Conservation (phyloP, 2,888 invertebrate genomes). For the Plusia festucae region DNA sequence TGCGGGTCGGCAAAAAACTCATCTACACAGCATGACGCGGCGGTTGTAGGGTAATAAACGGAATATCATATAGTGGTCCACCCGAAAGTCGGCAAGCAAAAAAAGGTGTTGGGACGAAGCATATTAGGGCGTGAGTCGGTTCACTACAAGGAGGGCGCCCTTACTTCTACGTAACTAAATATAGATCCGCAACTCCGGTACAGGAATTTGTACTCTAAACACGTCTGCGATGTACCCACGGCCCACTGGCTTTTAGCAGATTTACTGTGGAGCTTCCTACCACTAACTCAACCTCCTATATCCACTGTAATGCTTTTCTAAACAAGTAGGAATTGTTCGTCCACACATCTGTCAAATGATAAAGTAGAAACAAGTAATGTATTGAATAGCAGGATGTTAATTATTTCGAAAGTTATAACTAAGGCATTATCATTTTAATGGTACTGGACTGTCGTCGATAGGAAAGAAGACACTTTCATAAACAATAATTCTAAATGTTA, state of each 20-base stretch:
- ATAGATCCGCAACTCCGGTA: conserved; percentile 76
- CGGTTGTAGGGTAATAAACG: conserved; percentile 71
- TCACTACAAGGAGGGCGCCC: conserved; percentile 69
- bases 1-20: conserved; percentile 80
- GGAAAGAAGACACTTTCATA: background rate
- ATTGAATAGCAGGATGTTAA: background rate
- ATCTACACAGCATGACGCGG: conserved; percentile 62
- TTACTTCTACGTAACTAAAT: conserved; percentile 75
- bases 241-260: conserved; percentile 57
- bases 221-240: conserved; percentile 66
- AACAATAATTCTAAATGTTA: background rate
- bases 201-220: conserved; percentile 78
- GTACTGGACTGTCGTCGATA: background rate
- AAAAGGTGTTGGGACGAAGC: conserved; percentile 67
- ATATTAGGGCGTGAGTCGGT: conserved; percentile 65
- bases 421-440: background rate
- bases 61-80: conserved; percentile 75
- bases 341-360: background rate
- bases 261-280: conserved; percentile 48
- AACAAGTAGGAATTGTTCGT: conserved; percentile 18
- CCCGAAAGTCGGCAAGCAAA: conserved; percentile 67
- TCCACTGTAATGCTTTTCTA: conserved; percentile 34
- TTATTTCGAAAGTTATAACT: background rate
- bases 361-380: background rate
- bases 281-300: conserved; percentile 31